Conservation (phyloP, 2,888 invertebrate genomes). For the Poecilus cupreus region DNA sequence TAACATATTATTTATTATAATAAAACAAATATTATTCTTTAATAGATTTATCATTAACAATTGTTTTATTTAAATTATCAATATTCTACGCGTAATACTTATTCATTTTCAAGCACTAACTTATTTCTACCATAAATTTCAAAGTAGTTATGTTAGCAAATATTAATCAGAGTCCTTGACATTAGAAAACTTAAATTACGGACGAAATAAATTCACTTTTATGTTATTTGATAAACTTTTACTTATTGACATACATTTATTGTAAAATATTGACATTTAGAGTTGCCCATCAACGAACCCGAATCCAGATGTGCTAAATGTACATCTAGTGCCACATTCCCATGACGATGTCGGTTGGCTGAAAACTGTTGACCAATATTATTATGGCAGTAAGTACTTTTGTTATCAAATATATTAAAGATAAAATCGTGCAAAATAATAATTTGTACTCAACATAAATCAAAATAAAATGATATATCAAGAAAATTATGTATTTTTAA, state of each 20-base stretch:
- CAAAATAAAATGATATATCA: background rate
- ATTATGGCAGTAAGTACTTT: conserved; percentile 76
- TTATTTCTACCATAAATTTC: background rate
- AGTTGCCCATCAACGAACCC: conserved; percentile 74
- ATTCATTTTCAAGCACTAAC: too few relatives aligned
- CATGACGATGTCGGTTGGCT: conserved; percentile 95
- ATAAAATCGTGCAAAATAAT: background rate
- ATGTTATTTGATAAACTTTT: background rate
- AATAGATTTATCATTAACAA: too few relatives aligned
- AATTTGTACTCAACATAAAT: background rate
- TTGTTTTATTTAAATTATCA: too few relatives aligned
- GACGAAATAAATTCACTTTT: background rate
- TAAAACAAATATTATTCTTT: too few relatives aligned
- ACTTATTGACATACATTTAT: too few relatives aligned
- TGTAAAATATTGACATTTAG: conserved; percentile 70
- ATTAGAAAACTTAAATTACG: background rate
- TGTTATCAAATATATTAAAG: background rate
- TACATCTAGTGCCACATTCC: conserved; percentile 88
- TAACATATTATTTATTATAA: too few relatives aligned
- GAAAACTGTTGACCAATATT: conserved; percentile 92
- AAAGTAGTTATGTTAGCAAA: conserved; percentile 7
- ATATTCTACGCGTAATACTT: too few relatives aligned
- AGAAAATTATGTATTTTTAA: too few relatives aligned
- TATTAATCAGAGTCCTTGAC: background rate
- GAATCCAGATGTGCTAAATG: conserved; percentile 77